Conservation (phyloP, 2,888 invertebrate genomes). For the Oligia strigilis region DNA sequence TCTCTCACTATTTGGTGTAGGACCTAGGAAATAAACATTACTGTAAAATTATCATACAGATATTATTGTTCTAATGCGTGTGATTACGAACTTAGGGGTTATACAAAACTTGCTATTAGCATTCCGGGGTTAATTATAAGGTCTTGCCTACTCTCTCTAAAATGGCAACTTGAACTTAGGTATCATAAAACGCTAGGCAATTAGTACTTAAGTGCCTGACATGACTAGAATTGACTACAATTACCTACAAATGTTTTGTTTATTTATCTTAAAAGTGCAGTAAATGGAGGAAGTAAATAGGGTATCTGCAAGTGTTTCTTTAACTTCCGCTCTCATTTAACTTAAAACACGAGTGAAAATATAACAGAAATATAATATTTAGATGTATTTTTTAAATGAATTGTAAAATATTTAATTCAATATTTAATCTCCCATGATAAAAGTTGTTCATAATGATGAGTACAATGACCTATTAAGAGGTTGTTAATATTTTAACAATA, state of each 20-base stretch:
- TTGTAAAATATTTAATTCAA: too few species aligned
- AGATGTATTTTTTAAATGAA: too few species aligned
- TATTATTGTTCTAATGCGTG: neutral
- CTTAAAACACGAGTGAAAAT: neutral
- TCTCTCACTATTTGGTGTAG: too few species aligned
- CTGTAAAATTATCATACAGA: neutral
- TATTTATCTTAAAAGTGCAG: neutral
- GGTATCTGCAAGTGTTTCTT: too few species aligned
- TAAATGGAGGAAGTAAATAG: neutral
- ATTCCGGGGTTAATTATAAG: slow-evolving; percentile 8
- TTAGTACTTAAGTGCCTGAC: neutral
- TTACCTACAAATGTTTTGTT: neutral
- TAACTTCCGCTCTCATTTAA: neutral
- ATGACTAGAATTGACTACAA: neutral
- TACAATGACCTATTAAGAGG: too few species aligned
- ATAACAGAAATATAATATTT: neutral
- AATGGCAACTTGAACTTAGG: neutral
- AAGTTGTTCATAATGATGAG: too few species aligned
- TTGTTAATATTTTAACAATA: too few species aligned
- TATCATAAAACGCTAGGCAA: slow-evolving; percentile 1
- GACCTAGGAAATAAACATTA: neutral
- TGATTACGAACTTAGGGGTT: neutral
- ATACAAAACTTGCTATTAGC: neutral
- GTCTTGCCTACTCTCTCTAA: slow-evolving; percentile 8
- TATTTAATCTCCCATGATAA: too few species aligned